Percentiles rank a stretch among this genome's conserved stretches.
phyloP scores from a whole-genome alignment of 2,888 invertebrate species.

The Megamerina dolium region DNA sequence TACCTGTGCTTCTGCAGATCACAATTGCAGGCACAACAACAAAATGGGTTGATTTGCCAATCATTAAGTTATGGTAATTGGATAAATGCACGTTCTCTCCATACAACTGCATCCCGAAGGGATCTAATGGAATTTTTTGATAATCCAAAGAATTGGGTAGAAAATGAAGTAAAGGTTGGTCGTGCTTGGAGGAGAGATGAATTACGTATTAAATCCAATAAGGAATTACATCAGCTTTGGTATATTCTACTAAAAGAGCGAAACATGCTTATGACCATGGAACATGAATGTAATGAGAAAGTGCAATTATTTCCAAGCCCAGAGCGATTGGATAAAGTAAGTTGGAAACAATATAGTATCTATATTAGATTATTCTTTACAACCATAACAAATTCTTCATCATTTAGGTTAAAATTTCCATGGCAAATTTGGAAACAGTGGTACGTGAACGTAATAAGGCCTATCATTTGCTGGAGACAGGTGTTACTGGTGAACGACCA shows the following conservation, averaged over 20 bases:
- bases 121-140: constrained; percentile 86
- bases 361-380: not conserved
- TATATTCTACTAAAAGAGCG: constrained; percentile 84
- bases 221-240: constrained; percentile 96
- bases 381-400: too few relatives aligned
- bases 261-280: constrained; percentile 97
- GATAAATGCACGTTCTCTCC: constrained; percentile 15
- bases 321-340: constrained; percentile 84
- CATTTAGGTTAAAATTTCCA: constrained; percentile 73
- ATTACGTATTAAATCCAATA: constrained; percentile 87
- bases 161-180: constrained; percentile 69
- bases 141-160: constrained; percentile 74
- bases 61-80: too few relatives aligned
- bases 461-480: constrained; percentile 83
- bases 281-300: constrained; percentile 67
- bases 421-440: constrained; percentile 87
- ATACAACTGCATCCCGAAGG: constrained; percentile 9
- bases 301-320: constrained; percentile 76
- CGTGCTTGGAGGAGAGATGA: constrained; percentile 87
- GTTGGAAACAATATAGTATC: not conserved
- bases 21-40: too few relatives aligned
- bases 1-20: too few relatives aligned
- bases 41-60: too few relatives aligned
- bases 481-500: constrained; percentile 74
- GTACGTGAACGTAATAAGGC: constrained; percentile 89